Base-by-base conservation (phyloP, 2,888 invertebrate species). In the Amphiduros pacificus region DNA sequence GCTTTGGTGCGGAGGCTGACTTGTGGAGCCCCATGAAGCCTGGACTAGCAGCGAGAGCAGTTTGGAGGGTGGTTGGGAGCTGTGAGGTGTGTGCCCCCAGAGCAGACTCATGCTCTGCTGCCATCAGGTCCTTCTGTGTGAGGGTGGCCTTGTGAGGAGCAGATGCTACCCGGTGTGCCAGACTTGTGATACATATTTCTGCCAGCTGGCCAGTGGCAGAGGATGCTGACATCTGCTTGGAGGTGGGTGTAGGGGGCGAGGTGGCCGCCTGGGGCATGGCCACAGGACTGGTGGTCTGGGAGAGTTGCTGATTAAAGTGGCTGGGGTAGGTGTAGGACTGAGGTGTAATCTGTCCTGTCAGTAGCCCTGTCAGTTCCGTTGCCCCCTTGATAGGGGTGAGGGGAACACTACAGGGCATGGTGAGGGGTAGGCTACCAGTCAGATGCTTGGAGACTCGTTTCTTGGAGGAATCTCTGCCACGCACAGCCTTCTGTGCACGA, bases 271-370 rank as follows among this genome's bases (percentile, higher is more conserved):
- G n/a, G 20, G 22, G 20, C n/a, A 20, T 44, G 5, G 22, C 22
- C 20, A n/a, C 20, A 6, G 20, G 20, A 44, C 44, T 44, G 6
- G 44, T 22, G 6, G 22, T 6, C 44, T 44, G 44, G n/a, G n/a
- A n/a, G 11, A 24, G 9, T 24, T 56, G 56, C 48, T 56, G 56
- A 6, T 49, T 44, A n/a, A 49, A 50, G 31, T 49, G 56, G n/a
- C 58, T 58, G n/a, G 58, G 58, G 36, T 58, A 58, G 6, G 49
- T 24, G 36, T 60, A 60, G 0, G 60, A 60, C 36, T 29, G 54
- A 5, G 60, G 56, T 5, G 56, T 55, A 6, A 56, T 61, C 22
- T 61, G 61, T 11, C 61, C 61, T 14, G 55, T 55, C 11, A 61
- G 51, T 11, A 61, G 20, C 3, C 61, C 61, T 2, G 61, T 61